Evolutionary conservation across 2,888 invertebrate species (phyloP).

Genomic region (Tenthredo distinguenda): DNA sequence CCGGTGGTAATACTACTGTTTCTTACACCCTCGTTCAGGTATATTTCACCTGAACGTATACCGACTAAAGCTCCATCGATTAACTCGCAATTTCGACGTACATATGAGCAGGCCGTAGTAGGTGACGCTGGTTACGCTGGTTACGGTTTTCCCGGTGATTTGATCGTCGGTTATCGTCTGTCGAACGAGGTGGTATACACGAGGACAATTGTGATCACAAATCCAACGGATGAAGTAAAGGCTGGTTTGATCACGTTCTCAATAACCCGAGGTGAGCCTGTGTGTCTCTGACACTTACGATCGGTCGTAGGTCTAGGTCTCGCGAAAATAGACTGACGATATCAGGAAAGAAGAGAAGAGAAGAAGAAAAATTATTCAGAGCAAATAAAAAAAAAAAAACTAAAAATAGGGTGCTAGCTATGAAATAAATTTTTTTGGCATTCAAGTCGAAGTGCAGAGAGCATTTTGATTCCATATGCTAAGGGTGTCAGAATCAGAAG

Average conservation of each 20-base stretch:
- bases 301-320: background rate
- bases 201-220: slow-evolving; percentile 69
- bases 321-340: background rate
- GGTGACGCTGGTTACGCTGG: slow-evolving; percentile 26
- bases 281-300: background rate
- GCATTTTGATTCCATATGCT: no score
- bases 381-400: background rate
- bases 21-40: background rate
- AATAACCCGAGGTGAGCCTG: slow-evolving; percentile 66
- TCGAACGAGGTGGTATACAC: slow-evolving; percentile 72
- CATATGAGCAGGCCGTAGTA: slow-evolving; percentile 24
- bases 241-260: slow-evolving; percentile 66
- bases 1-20: slow-evolving; percentile 16
- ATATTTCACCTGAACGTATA: slow-evolving; percentile 15
- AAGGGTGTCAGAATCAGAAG: no score
- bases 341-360: background rate
- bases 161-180: slow-evolving; percentile 68
- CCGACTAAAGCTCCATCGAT: slow-evolving; percentile 32
- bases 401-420: no score
- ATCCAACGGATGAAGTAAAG: slow-evolving; percentile 70
- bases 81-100: background rate
- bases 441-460: no score
- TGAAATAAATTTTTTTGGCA: no score
- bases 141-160: slow-evolving; percentile 70
- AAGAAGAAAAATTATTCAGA: background rate